Percentiles rank a stretch among this genome's conserved stretches.
Conservation (phyloP, 2,888 invertebrate genomes). For the Chloroclystis v-ata region DNA sequence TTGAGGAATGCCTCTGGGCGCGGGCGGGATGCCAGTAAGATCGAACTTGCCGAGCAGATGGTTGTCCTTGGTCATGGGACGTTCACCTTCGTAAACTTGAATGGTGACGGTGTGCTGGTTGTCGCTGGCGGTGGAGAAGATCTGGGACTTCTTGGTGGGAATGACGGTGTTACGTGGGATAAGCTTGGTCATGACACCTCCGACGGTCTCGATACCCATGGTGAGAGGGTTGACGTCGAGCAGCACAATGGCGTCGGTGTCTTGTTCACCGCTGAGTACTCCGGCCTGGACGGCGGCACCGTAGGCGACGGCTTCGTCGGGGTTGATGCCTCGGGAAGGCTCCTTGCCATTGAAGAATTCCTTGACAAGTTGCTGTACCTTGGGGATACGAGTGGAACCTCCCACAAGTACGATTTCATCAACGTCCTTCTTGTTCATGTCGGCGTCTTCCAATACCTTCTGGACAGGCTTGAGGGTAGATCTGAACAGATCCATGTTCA, state of each 20-base stretch:
- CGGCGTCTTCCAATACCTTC: conserved; percentile 98
- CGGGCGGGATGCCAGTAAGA: conserved; percentile 96
- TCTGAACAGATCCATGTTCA: conserved; percentile 95
- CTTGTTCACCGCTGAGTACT: conserved; percentile 97
- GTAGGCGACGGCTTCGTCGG: conserved; percentile 99
- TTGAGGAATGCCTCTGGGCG: conserved; percentile 94
- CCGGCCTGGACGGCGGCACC: conserved; percentile 99
- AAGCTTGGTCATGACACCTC: conserved; percentile 99
- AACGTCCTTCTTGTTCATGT: conserved; percentile 98
- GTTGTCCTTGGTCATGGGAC: conserved; percentile 99
- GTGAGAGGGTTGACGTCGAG: conserved; percentile 99
- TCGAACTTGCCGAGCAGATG: conserved; percentile 99
- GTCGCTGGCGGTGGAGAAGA: conserved; percentile 99
- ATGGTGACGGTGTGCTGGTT: conserved; percentile 99
- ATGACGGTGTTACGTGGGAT: conserved; percentile 99
- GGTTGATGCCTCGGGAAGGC: conserved; percentile 98
- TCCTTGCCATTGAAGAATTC: conserved; percentile 99
- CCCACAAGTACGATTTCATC: conserved; percentile 99
- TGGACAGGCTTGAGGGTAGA: conserved; percentile 97
- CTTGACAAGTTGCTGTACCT: conserved; percentile 94
- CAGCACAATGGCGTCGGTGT: conserved; percentile 96
- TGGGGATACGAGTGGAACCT: conserved; percentile 99
- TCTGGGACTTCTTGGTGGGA: conserved; percentile 99
- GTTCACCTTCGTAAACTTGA: conserved; percentile 98
- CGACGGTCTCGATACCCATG: conserved; percentile 99